Conservation (phyloP, 2,113 vertebrate genomes). For the Chrysochloris asiatica region DNA sequence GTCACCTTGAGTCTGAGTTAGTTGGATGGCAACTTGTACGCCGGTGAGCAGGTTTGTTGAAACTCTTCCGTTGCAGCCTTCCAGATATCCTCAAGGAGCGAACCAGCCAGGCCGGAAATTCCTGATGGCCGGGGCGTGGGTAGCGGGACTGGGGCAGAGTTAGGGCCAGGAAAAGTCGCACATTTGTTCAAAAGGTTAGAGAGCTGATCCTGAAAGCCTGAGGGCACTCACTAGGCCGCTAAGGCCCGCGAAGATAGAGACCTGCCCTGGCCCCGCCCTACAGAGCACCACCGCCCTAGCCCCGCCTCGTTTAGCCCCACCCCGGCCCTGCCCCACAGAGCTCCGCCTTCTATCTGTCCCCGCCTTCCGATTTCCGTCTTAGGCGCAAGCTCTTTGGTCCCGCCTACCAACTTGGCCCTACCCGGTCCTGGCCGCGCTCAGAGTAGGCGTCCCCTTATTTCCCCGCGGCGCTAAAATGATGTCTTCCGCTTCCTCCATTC, state of each 20-base stretch:
- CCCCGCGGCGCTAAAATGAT: too few species aligned
- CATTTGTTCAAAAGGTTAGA: fast-evolving
- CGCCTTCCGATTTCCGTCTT: not conserved
- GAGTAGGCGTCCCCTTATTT: too few species aligned
- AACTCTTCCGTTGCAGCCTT: too few species aligned
- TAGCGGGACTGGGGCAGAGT: fast-evolving
- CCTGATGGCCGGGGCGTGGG: not conserved
- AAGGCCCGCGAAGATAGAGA: not conserved
- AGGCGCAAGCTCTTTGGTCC: too few species aligned
- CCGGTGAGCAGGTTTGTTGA: not conserved
- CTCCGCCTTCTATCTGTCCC: not conserved
- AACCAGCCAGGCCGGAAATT: not conserved
- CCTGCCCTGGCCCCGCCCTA: not conserved
- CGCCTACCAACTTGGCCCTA: too few species aligned
- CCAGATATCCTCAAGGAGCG: too few species aligned
- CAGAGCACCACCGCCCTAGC: not conserved
- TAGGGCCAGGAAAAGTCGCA: fast-evolving
- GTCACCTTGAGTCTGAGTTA: not conserved
- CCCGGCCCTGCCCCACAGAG: not conserved
- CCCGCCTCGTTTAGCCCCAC: not conserved
- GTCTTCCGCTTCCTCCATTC: fast-evolving
- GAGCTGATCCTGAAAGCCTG: fast-evolving
- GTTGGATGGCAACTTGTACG: not conserved
- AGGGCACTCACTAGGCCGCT: fast-evolving
- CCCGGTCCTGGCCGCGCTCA: too few species aligned